phyloP scores from a whole-genome alignment of 2,888 invertebrate species.

The Epirrhoe alternata region DNA sequence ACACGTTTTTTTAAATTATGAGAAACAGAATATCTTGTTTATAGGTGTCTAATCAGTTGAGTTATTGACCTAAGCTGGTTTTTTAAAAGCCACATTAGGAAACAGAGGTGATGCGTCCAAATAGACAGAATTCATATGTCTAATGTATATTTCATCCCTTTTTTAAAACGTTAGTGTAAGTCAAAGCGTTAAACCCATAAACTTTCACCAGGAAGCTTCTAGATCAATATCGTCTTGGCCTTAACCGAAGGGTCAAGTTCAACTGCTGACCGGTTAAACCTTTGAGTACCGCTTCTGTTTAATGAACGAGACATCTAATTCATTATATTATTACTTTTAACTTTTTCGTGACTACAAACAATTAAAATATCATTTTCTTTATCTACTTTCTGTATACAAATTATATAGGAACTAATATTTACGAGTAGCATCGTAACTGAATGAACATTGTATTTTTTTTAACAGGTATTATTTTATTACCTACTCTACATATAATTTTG shows the following conservation, averaged over 20 bases:
- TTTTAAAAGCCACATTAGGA: too few relatives aligned
- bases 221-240: constrained; percentile 13
- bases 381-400: too few relatives aligned
- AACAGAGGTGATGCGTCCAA: not conserved
- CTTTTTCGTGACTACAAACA: not conserved
- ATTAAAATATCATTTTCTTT: too few relatives aligned
- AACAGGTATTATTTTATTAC: too few relatives aligned
- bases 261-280: constrained; percentile 16
- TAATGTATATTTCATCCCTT: not conserved
- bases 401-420: too few relatives aligned
- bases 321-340: not conserved
- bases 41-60: too few relatives aligned
- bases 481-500: too few relatives aligned
- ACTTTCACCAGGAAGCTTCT: constrained; percentile 19
- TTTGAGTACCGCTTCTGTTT: not conserved
- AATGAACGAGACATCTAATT: not conserved
- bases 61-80: too few relatives aligned
- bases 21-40: too few relatives aligned
- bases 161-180: not conserved
- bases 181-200: not conserved
- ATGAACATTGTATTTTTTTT: too few relatives aligned
- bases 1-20: too few relatives aligned
- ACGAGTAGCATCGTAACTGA: too few relatives aligned
- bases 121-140: not conserved
- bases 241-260: constrained; percentile 15